Percentiles rank a stretch among this genome's conserved stretches.
Evolutionary conservation across 2,797 vertebrate species (phyloP).

Genomic region (Anguilla anguilla): DNA sequence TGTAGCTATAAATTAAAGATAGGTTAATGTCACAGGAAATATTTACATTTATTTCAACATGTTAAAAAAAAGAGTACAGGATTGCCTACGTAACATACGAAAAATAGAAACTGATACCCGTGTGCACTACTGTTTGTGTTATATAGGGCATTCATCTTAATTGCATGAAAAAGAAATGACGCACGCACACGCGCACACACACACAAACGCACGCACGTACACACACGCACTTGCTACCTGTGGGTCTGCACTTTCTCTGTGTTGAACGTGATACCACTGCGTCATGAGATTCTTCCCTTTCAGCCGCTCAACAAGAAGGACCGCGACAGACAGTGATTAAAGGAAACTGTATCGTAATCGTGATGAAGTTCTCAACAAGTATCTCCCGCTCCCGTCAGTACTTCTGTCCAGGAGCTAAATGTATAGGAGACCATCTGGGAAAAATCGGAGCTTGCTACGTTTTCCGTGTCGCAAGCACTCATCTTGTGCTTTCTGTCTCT

Average conservation of each 20-base stretch:
- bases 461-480: not conserved
- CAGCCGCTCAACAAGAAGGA: not conserved
- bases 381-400: not conserved
- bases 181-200: not conserved
- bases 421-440: not conserved
- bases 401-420: not conserved
- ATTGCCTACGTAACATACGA: not conserved
- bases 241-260: slow-evolving; percentile 30
- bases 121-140: not conserved
- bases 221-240: slow-evolving; percentile 27
- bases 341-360: slow-evolving; percentile 2
- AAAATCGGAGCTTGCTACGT: slow-evolving; percentile 12
- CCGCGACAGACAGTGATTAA: slow-evolving; percentile 13
- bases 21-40: not conserved
- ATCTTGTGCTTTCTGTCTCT: not conserved
- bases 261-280: slow-evolving; percentile 13
- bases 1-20: not conserved
- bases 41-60: not conserved
- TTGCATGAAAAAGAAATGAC: not conserved
- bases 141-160: not conserved
- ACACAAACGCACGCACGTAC: not conserved
- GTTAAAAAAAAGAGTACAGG: not conserved
- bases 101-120: not conserved
- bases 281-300: slow-evolving; percentile 13
- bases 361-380: slow-evolving; percentile 14